phyloP scores from a whole-genome alignment of 2,888 invertebrate genomes.

The Eulithis testata region DNA sequence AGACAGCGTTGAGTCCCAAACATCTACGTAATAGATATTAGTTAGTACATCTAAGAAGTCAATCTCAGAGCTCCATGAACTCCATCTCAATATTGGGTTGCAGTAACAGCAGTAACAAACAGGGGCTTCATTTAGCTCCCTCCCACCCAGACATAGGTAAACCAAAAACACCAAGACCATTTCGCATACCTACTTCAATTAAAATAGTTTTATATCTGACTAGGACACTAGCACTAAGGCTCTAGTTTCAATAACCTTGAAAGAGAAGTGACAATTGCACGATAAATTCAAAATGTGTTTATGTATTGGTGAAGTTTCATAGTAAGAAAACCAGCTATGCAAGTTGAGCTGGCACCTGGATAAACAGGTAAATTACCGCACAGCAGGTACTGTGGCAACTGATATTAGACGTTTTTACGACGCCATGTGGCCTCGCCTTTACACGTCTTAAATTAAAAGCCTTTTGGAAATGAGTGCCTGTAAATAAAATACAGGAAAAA shows the following conservation, averaged over 20 bases:
- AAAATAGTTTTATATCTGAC: too few species aligned
- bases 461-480: slow-evolving; percentile 23
- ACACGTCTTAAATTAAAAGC: slow-evolving; percentile 44
- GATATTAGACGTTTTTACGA: slow-evolving; percentile 52
- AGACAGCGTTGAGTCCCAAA: too few species aligned
- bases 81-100: slow-evolving; percentile 36
- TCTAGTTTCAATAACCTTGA: too few species aligned
- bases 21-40: too few species aligned
- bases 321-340: slow-evolving; percentile 8
- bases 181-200: not conserved
- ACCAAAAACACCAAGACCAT: slow-evolving; percentile 3
- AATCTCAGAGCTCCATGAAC: slow-evolving; percentile 20
- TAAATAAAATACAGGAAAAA: slow-evolving; percentile 17
- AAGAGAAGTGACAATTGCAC: too few species aligned
- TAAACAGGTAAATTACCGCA: slow-evolving; percentile 49
- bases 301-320: too few species aligned
- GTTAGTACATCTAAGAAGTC: not conserved
- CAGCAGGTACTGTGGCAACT: slow-evolving; percentile 35
- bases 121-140: slow-evolving; percentile 38
- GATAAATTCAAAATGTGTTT: too few species aligned
- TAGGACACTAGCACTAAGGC: too few species aligned
- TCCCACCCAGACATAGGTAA: slow-evolving; percentile 12
- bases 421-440: slow-evolving; percentile 31
- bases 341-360: slow-evolving; percentile 32
- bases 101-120: slow-evolving; percentile 38